These are phyloP conservation scores for Electrona antarctica DNA, from an alignment of 2,113 vertebrate genomes.

Conservation along the genomic window DNA sequence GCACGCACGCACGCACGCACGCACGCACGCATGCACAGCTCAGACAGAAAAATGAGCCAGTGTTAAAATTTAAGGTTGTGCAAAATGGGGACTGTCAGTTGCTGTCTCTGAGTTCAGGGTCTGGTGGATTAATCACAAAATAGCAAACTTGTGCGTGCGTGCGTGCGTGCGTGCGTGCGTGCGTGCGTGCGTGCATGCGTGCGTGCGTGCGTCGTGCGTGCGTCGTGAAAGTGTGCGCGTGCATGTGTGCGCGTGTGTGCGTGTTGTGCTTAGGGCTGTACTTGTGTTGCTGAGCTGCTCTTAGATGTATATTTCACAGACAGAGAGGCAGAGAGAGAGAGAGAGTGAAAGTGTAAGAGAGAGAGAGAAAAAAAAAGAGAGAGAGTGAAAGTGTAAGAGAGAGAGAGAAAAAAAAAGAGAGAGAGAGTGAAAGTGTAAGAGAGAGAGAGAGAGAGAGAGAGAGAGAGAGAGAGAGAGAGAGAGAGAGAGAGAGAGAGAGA, in stretches of 20 bases:
- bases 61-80: too few species aligned
- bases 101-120: too few species aligned
- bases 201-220: conserved; percentile 7
- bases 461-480: not conserved
- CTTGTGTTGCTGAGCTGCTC: not conserved
- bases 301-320: too few species aligned
- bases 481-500: not conserved
- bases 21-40: not conserved
- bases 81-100: too few species aligned
- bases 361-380: too few species aligned
- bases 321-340: not conserved
- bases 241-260: not conserved
- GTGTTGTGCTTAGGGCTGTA: not conserved
- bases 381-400: too few species aligned
- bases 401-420: too few species aligned
- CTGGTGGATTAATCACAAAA: too few species aligned
- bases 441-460: conserved; percentile 4
- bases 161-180: not conserved
- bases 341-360: not conserved
- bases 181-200: not conserved
- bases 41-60: not conserved
- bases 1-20: not conserved
- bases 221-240: conserved; percentile 1
- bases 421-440: too few species aligned
- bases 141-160: not conserved